Percentiles rank a stretch among this genome's conserved stretches.
phyloP scores from a whole-genome alignment of 1,140 invertebrate species.

The Drosophila carrolli region DNA sequence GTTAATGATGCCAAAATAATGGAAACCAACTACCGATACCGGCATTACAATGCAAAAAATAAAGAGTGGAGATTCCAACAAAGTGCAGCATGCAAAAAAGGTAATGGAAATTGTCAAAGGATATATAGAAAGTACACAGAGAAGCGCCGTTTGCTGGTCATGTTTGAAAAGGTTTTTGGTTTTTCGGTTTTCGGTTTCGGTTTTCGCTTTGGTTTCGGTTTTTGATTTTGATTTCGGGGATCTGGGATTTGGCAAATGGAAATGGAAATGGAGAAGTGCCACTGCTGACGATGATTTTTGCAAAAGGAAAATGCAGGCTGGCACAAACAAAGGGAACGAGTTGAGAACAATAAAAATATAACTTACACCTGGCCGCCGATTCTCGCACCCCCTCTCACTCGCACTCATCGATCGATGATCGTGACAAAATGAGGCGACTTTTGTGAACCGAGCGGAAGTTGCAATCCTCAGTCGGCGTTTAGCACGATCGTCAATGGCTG shows the following conservation, averaged over 20 bases:
- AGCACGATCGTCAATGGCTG: constrained; percentile 12
- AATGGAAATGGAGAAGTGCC: constrained; percentile 32
- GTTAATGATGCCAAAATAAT: constrained; percentile 83
- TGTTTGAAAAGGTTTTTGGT: constrained; percentile 40
- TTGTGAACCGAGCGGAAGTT: constrained; percentile 44
- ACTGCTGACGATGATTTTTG: constrained; percentile 42
- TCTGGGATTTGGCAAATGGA: constrained; percentile 29
- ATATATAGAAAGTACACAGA: constrained; percentile 31
- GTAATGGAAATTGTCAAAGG: constrained; percentile 64
- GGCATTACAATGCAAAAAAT: constrained; percentile 73
- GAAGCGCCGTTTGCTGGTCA: constrained; percentile 35
- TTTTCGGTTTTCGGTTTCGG: constrained; percentile 22
- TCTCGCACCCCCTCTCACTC: background rate
- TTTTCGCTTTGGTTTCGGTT: constrained; percentile 25
- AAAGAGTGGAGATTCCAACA: constrained; percentile 17
- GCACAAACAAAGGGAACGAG: constrained; percentile 64
- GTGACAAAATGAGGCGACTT: constrained; percentile 16
- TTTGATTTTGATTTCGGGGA: constrained; percentile 34
- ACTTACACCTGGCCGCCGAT: constrained; percentile 64
- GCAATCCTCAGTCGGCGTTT: constrained; percentile 13
- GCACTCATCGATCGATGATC: constrained; percentile 38
- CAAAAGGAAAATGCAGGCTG: constrained; percentile 44
- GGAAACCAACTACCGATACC: constrained; percentile 30
- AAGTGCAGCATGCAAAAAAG: constrained; percentile 58
- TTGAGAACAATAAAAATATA: constrained; percentile 54